Percentiles rank a stretch among this genome's conserved stretches.
These are phyloP conservation scores for Epinotia demarniana DNA, from an alignment of 2,888 invertebrate species.

Conservation along the genomic window DNA sequence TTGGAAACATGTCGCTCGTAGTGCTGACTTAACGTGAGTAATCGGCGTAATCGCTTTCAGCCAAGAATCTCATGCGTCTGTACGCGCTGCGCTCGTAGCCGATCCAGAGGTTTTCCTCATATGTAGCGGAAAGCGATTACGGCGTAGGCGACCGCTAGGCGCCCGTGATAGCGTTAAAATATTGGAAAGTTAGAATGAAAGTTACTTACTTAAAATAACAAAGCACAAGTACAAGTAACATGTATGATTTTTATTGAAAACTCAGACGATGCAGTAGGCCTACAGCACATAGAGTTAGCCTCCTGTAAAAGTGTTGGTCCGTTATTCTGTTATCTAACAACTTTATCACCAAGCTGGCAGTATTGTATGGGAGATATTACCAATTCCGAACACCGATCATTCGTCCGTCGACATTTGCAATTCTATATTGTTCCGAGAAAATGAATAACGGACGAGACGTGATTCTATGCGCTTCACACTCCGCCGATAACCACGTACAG, in stretches of 20 bases:
- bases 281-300: no score
- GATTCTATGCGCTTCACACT: slow-evolving; percentile 34
- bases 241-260: background rate
- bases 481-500: slow-evolving; percentile 22
- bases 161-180: no score
- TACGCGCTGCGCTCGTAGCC: no score
- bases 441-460: slow-evolving; percentile 44
- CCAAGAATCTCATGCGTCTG: no score
- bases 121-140: no score
- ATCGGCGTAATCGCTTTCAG: no score
- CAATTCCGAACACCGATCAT: slow-evolving; percentile 22
- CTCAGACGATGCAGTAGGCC: background rate
- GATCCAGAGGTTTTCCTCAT: no score
- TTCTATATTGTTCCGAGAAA: slow-evolving; percentile 44
- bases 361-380: background rate
- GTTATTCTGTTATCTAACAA: slow-evolving; percentile 7
- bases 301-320: background rate
- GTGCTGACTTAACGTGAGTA: no score
- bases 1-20: background rate
- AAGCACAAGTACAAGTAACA: no score
- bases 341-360: background rate
- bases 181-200: no score
- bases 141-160: no score
- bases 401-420: slow-evolving; percentile 37
- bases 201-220: no score